Evolutionary conservation across 2,888 invertebrate species (phyloP).

Genomic region (Euphydryas editha): DNA sequence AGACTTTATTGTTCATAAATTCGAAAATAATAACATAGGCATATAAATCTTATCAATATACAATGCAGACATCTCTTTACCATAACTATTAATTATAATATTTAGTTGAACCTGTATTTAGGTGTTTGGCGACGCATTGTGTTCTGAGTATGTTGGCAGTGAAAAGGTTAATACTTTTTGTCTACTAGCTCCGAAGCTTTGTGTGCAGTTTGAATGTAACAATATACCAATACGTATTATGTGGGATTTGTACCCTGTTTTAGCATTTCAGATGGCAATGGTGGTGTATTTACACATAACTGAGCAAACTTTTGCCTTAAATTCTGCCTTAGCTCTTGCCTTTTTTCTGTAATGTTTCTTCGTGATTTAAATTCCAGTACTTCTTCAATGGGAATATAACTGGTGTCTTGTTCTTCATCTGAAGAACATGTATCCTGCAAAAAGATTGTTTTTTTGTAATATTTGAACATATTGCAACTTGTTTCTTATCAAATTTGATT

Average conservation of each 20-base stretch:
- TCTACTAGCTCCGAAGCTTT: conserved; percentile 15
- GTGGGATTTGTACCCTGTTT: conserved; percentile 57
- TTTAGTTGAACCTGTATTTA: too few relatives aligned
- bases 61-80: too few relatives aligned
- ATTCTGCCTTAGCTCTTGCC: conserved; percentile 91
- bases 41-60: too few relatives aligned
- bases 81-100: too few relatives aligned
- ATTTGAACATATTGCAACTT: too few relatives aligned
- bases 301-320: conserved; percentile 92
- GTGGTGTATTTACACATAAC: conserved; percentile 86
- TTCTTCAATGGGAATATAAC: conserved; percentile 95
- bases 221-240: conserved; percentile 46
- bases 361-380: conserved; percentile 93
- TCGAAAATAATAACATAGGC: too few relatives aligned
- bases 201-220: conserved; percentile 52
- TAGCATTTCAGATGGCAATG: conserved; percentile 45
- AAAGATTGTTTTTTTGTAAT: too few relatives aligned
- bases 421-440: conserved; percentile 90
- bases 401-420: conserved; percentile 89
- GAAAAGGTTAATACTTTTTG: neutral
- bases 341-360: conserved; percentile 90
- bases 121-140: too few relatives aligned
- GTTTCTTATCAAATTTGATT: neutral
- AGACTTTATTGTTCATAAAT: too few relatives aligned
- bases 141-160: too few relatives aligned